phyloP scores from a whole-genome alignment of 2,888 invertebrate species.

The Leptopilina drosophilae region DNA sequence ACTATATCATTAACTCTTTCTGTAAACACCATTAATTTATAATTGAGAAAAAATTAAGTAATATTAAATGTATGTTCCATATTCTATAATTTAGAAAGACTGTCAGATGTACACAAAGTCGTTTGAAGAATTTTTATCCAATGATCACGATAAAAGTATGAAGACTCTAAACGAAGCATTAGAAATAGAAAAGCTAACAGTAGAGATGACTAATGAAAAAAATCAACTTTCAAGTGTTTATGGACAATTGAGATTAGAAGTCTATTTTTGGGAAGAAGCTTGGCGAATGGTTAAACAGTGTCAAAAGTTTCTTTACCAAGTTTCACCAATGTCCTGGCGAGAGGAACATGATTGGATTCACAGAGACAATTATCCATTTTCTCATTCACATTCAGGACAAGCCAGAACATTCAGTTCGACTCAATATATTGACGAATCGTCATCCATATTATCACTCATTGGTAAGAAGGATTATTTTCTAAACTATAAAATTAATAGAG shows the following conservation, averaged over 20 bases:
- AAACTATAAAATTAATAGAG: no score
- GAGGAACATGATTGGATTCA: slow-evolving; percentile 76
- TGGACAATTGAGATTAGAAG: slow-evolving; percentile 71
- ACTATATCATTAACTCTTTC: no score
- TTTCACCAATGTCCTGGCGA: slow-evolving; percentile 83
- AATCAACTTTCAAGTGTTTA: slow-evolving; percentile 64
- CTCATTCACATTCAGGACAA: slow-evolving; percentile 47
- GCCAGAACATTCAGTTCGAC: slow-evolving; percentile 58
- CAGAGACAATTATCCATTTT: slow-evolving; percentile 45
- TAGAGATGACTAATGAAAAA: slow-evolving; percentile 53
- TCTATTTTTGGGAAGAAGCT: slow-evolving; percentile 82
- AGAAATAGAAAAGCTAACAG: slow-evolving; percentile 75
- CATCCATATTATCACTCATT: slow-evolving; percentile 64
- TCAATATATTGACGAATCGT: slow-evolving; percentile 52
- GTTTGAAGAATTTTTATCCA: slow-evolving; percentile 81
- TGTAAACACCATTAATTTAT: no score
- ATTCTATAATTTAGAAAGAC: slow-evolving; percentile 53
- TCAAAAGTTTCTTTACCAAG: slow-evolving; percentile 83
- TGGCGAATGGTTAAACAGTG: slow-evolving; percentile 83
- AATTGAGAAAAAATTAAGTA: no score
- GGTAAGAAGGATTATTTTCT: slow-evolving; percentile 53
- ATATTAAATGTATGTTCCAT: background rate
- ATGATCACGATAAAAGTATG: slow-evolving; percentile 82
- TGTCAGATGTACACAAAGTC: slow-evolving; percentile 79
- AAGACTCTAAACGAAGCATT: slow-evolving; percentile 79